Conservation (phyloP, 1,140 invertebrate genomes). For the Eueides isabella region DNA sequence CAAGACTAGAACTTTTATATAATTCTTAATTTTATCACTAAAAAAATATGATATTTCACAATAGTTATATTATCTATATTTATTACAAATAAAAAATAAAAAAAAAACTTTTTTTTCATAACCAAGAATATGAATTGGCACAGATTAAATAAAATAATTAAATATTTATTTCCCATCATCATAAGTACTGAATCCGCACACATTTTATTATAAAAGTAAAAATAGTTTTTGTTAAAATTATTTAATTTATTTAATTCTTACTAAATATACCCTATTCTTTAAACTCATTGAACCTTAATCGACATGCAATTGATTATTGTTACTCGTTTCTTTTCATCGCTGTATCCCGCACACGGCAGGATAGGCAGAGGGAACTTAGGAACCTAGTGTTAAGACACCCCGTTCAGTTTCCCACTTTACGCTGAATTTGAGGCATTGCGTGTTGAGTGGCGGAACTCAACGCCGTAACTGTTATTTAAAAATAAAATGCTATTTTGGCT, state of each 20-base stretch:
- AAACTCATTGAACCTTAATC: not conserved
- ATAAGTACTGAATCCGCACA: not conserved
- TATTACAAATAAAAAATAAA: not conserved
- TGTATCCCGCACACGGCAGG: too few relatives aligned
- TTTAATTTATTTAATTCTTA: not conserved
- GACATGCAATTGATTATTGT: not conserved
- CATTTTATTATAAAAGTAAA: slow-evolving; percentile 7
- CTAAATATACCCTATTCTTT: not conserved
- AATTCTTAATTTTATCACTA: slow-evolving; percentile 1
- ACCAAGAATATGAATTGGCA: not conserved
- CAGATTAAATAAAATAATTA: slow-evolving; percentile 2
- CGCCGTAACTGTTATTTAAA: too few relatives aligned
- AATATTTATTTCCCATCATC: not conserved
- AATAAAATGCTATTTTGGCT: too few relatives aligned
- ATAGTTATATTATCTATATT: not conserved
- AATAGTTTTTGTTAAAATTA: not conserved
- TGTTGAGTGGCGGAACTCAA: too few relatives aligned
- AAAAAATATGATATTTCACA: slow-evolving; percentile 11
- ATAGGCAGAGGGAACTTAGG: too few relatives aligned
- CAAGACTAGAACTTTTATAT: slow-evolving; percentile 23
- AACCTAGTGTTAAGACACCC: too few relatives aligned
- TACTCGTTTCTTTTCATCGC: too few relatives aligned
- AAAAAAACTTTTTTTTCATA: not conserved
- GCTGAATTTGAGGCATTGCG: too few relatives aligned
- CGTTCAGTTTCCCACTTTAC: too few relatives aligned